Evolutionary conservation across 2,888 invertebrate genomes (phyloP), one percentile per base, ranked within the genome.

Genomic region (Caenorhabditis sp.): DNA sequence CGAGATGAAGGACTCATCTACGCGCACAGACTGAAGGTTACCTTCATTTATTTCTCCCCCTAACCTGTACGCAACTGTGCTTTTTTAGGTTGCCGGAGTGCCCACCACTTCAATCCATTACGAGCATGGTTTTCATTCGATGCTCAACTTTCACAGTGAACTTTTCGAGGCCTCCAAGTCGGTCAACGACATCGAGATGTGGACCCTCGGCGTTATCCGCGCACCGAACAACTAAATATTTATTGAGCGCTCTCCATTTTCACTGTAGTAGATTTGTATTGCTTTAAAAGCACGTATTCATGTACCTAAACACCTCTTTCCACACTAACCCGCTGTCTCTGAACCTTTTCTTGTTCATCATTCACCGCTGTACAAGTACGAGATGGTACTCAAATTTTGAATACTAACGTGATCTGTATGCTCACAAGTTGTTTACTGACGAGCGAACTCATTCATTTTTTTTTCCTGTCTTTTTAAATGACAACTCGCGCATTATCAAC

Each of bases 1-100:
- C 79, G 90, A 4, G 90, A 90, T 76, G 90, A 90, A 71, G 85
- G 84, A 50, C 41, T 89, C 7, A 87, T 90, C 86, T 90, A 90
- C 71, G 88, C 88, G 0, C 80, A 88, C 27, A 77, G 90, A 68
- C 80, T 90, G 48, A 70, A 82, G 70, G 84, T 79, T 37, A 46
- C 2, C n/a, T 39, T 3, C n/a, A n/a, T n/a, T n/a, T n/a, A n/a
- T 5, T 3, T 20, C 30, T 37, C 7, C 20, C 9, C 6, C 17
- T 13, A 37, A 27, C 41, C 56, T 15, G 24, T 26, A 15, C 17
- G n/a, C n/a, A 46, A 35, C 20, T 17, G 2, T n/a, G n/a, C n/a
- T n/a, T n/a, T 74, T 76, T 35, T 43, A 79, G 73, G 68, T 58
- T 22, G 71, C 81, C 5, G 82, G 82, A 22, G 87, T 88, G 9